A percentile compares a stretch with the other conserved stretches of the same genome.
Conservation (phyloP, 1,140 invertebrate genomes). For the Platorchestia sp. region DNA sequence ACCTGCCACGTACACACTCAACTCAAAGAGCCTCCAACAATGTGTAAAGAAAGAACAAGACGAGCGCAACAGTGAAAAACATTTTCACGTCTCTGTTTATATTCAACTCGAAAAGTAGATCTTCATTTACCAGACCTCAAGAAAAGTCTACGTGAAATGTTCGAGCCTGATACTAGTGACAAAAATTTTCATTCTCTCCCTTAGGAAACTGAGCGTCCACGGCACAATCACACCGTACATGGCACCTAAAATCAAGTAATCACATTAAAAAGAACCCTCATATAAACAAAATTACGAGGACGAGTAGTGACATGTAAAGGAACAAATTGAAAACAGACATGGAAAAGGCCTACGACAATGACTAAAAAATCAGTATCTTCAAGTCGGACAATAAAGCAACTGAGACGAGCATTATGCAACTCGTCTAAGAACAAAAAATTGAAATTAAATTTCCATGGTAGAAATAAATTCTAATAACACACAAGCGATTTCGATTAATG, state of each 20-base stretch:
- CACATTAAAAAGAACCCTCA: not conserved
- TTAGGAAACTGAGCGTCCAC: not conserved
- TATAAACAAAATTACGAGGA: not conserved
- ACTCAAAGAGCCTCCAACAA: not conserved
- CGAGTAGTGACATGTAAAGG: not conserved
- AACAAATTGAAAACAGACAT: not conserved
- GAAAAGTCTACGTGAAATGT: not conserved
- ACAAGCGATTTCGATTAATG: too few relatives aligned
- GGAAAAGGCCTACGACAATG: too few relatives aligned
- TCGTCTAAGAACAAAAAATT: too few relatives aligned
- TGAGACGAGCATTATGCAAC: too few relatives aligned
- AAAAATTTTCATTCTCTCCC: not conserved
- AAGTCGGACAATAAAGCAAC: too few relatives aligned
- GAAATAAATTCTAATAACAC: too few relatives aligned
- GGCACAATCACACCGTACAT: not conserved
- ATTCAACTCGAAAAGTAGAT: not conserved
- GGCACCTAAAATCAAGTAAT: not conserved
- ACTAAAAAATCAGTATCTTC: too few relatives aligned
- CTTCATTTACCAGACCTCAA: not conserved
- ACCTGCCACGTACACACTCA: not conserved
- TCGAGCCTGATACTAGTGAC: not conserved
- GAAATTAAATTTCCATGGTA: too few relatives aligned
- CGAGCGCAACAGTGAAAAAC: not conserved
- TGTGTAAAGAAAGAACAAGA: not conserved
- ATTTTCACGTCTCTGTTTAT: not conserved